Conservation (phyloP, 2,797 vertebrate species). For the Poecilia velifera region DNA sequence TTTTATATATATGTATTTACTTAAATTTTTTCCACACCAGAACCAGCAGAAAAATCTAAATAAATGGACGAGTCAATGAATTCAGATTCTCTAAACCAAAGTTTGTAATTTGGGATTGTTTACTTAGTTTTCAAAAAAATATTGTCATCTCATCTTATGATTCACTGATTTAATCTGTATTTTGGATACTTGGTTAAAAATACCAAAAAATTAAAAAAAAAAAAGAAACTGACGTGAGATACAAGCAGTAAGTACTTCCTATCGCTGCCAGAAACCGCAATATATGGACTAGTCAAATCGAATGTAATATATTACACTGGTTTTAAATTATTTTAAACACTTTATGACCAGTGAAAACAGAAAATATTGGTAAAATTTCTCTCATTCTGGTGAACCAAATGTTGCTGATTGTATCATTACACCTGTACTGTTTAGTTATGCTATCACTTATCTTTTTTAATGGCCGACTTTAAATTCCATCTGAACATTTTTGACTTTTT, state of each 20-base stretch:
- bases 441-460: background rate
- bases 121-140: background rate
- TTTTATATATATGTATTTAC: background rate
- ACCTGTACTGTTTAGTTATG: background rate
- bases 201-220: background rate
- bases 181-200: background rate
- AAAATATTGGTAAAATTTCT: background rate
- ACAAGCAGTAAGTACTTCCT: background rate
- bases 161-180: background rate
- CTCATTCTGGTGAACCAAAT: background rate
- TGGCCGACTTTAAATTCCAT: background rate
- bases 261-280: background rate
- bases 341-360: background rate
- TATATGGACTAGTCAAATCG: background rate
- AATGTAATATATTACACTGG: background rate
- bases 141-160: no score
- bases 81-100: background rate
- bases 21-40: background rate
- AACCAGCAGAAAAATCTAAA: background rate
- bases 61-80: background rate
- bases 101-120: background rate
- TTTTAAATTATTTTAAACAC: background rate
- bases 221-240: background rate
- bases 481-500: background rate
- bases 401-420: background rate